These are phyloP conservation scores for Atherix ibis DNA, from an alignment of 2,888 invertebrate species.

Conservation along the genomic window DNA sequence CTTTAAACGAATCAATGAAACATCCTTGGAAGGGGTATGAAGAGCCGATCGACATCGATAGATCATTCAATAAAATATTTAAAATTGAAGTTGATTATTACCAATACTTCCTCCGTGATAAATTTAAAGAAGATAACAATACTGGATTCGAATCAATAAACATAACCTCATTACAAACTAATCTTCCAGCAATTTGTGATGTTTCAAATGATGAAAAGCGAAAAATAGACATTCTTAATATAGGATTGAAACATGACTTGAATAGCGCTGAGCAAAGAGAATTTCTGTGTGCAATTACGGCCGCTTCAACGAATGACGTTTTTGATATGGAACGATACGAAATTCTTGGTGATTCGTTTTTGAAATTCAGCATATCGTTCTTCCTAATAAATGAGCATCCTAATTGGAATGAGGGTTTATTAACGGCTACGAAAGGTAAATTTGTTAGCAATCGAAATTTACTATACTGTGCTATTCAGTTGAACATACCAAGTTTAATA, in stretches of 20 bases:
- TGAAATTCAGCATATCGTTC: slow-evolving; percentile 58
- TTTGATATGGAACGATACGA: slow-evolving; percentile 69
- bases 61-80: slow-evolving; percentile 39
- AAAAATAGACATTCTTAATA: neutral
- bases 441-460: slow-evolving; percentile 72
- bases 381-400: slow-evolving; percentile 49
- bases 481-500: slow-evolving; percentile 27
- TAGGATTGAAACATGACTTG: neutral
- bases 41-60: slow-evolving; percentile 54
- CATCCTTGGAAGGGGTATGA: slow-evolving; percentile 23
- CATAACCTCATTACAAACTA: slow-evolving; percentile 4
- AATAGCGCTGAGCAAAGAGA: slow-evolving; percentile 28
- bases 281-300: slow-evolving; percentile 44
- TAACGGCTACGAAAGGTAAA: slow-evolving; percentile 50
- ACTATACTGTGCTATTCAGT: slow-evolving; percentile 46
- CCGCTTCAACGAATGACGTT: slow-evolving; percentile 49
- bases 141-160: neutral
- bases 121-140: no score
- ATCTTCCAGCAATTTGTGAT: slow-evolving; percentile 7
- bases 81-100: slow-evolving; percentile 56
- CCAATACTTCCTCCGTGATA: slow-evolving; percentile 48
- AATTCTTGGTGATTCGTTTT: slow-evolving; percentile 70
- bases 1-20: neutral
- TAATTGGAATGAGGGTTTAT: slow-evolving; percentile 52
- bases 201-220: slow-evolving; percentile 6